Base-by-base conservation (phyloP, 2,888 invertebrate species). In the Thymelicus sylvestris region DNA sequence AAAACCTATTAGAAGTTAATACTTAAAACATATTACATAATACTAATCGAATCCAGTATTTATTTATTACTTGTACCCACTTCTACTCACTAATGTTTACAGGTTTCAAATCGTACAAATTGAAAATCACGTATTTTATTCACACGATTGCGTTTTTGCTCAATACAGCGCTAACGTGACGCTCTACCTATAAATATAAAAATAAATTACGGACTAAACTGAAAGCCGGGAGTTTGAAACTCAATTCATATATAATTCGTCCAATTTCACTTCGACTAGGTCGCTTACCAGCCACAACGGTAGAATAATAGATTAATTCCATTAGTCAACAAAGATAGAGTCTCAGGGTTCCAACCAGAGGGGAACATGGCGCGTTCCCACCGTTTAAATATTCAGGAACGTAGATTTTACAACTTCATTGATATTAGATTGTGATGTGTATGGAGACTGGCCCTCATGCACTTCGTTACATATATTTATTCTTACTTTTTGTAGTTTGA, bases 231-330 rank as follows among this genome's bases (percentile, higher is more conserved):
- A 60, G 41, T 41, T 48, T 70, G 65, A 70, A 59, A 59, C 65
- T 74, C 70, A 61, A 65, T 55, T 67, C 62, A 75, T 77, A 73
- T 75, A 77, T 77, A 73, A 77, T 77, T 77, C 74, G 76, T 69
- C 62, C 59, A 70, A 70, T 70, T 72, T 76, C 76, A 74, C 74
- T 75, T 75, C 75, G 83, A 83, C 85, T 84, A 81, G 76, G 76
- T 83, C 86, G 84, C 84, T 83, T 84, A 81, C 79, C 81, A 83
- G 84, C 87, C 87, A 79, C 88, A 85, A 83, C 87, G 85, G 78
- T 87, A 80, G 84, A 81, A 85, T 83, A 81, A 82, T 80, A 79
- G 81, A 86, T 86, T 71, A 70, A 70, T 70, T 70, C 70, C 70
- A 70, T 70, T 70, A 70, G 70, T 70, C 69, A 70, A 70, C 65